A percentile compares a stretch with the other conserved stretches of the same genome.
These are phyloP conservation scores for Corvus hawaiiensis DNA, from an alignment of 2,113 vertebrate species.

Conservation along the genomic window DNA sequence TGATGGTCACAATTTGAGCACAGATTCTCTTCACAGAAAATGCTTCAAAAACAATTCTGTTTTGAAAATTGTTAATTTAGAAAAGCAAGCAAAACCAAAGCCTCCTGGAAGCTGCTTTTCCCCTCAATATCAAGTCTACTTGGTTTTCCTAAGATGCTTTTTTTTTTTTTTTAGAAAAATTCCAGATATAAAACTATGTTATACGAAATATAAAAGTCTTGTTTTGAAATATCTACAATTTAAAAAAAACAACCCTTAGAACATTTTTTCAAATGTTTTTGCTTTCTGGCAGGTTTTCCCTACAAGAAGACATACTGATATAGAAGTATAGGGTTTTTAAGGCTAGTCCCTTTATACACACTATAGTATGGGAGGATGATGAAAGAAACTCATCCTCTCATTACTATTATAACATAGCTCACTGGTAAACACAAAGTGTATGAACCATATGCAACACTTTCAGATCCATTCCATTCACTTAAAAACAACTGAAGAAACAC, in stretches of 20 bases:
- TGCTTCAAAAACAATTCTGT: neutral
- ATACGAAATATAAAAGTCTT: neutral
- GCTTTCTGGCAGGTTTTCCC: neutral
- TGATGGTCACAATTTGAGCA: neutral
- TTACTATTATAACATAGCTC: neutral
- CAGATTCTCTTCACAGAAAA: neutral
- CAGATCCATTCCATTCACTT: neutral
- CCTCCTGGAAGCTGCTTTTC: neutral
- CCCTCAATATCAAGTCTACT: neutral
- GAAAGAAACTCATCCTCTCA: neutral
- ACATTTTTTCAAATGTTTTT: neutral
- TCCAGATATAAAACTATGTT: neutral
- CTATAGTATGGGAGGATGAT: neutral
- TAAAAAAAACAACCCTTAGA: neutral
- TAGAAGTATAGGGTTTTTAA: neutral
- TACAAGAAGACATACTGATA: neutral
- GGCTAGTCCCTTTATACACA: neutral
- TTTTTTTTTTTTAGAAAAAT: neutral
- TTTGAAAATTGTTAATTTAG: neutral
- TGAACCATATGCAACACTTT: neutral
- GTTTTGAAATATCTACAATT: neutral
- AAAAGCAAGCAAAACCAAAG: neutral
- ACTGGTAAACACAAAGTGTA: neutral
- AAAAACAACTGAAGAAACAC: neutral
- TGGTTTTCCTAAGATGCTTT: neutral